Evolutionary conservation across 1,140 invertebrate genomes (phyloP).

Genomic region (Neelides sp.): DNA sequence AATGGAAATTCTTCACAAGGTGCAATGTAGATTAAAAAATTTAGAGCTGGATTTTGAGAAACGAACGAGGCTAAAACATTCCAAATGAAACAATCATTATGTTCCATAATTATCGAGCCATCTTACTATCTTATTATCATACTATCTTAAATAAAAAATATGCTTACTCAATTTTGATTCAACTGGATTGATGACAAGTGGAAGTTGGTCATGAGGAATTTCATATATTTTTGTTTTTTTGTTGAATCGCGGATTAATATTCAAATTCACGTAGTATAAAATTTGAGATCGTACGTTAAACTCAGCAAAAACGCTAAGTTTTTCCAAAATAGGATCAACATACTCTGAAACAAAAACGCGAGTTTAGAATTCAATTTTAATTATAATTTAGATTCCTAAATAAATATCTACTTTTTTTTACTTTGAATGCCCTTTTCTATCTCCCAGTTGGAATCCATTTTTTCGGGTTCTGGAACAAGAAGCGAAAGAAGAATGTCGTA

Average conservation of each 20-base stretch:
- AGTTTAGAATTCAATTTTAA: slow-evolving; percentile 11
- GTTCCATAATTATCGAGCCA: background rate
- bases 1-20: slow-evolving; percentile 59
- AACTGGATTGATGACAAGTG: slow-evolving; percentile 41
- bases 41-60: slow-evolving; percentile 63
- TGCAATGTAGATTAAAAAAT: slow-evolving; percentile 70
- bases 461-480: slow-evolving; percentile 60
- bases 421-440: slow-evolving; percentile 46
- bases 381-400: slow-evolving; percentile 5
- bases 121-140: background rate
- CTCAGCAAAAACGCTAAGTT: slow-evolving; percentile 52
- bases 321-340: slow-evolving; percentile 53
- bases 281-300: slow-evolving; percentile 69
- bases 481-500: slow-evolving; percentile 66
- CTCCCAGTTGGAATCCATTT: slow-evolving; percentile 53
- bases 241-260: slow-evolving; percentile 37
- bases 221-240: slow-evolving; percentile 30
- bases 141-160: background rate
- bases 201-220: slow-evolving; percentile 34
- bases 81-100: slow-evolving; percentile 11
- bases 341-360: slow-evolving; percentile 47
- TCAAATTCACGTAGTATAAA: slow-evolving; percentile 63
- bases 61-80: slow-evolving; percentile 51
- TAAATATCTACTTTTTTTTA: slow-evolving; percentile 32
- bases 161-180: slow-evolving; percentile 40